Evolutionary conservation across 2,888 invertebrate genomes (phyloP).

Genomic region (Oligia fasciuncula): DNA sequence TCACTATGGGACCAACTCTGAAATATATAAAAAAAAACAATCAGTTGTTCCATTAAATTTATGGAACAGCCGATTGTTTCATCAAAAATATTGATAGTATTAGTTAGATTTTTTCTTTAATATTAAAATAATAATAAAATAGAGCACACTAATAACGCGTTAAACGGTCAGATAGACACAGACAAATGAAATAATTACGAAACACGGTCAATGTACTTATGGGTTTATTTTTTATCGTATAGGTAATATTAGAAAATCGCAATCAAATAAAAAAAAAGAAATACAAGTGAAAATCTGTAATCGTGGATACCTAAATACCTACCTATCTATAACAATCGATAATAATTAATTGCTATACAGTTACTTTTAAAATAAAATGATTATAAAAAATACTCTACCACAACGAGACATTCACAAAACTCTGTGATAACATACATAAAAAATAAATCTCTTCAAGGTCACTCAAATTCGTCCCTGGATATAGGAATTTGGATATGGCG

Average conservation of each 20-base stretch:
- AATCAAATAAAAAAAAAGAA: neutral
- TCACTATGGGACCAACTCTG: too few species aligned
- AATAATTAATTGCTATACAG: too few species aligned
- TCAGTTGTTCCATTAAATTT: neutral
- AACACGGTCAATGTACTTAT: neutral
- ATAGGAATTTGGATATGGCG: slow-evolving; percentile 87
- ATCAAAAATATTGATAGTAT: too few species aligned
- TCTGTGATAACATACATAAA: slow-evolving; percentile 16
- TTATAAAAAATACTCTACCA: too few species aligned
- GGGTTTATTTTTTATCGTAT: neutral
- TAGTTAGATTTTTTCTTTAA: too few species aligned
- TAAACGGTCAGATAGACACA: neutral
- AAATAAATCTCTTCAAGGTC: slow-evolving; percentile 40
- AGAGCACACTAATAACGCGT: neutral
- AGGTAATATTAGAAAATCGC: neutral
- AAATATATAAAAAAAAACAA: neutral
- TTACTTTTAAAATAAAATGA: too few species aligned
- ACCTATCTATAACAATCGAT: too few species aligned
- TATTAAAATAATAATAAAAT: neutral
- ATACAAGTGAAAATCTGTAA: neutral
- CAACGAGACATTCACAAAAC: neutral
- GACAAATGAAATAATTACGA: neutral
- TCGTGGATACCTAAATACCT: neutral
- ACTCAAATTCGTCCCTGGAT: slow-evolving; percentile 79
- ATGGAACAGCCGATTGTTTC: too few species aligned